Evolutionary conservation across 2,797 vertebrate species (phyloP).

Genomic region (Ctenochaetus hawaiiensis): DNA sequence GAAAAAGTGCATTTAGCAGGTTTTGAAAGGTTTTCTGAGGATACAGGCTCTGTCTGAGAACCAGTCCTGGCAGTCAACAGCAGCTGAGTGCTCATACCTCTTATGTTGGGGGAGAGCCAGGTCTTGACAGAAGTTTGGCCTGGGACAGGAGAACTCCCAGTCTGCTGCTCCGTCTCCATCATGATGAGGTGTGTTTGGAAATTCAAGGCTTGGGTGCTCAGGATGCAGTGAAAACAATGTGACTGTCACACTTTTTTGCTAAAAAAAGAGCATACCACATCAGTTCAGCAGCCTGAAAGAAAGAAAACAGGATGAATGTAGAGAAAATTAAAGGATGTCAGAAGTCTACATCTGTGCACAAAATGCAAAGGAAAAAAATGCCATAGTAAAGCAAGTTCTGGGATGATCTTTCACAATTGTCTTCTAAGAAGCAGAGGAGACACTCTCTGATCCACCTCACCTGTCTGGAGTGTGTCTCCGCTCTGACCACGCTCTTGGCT

Average conservation of each 20-base stretch:
- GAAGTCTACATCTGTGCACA: background rate
- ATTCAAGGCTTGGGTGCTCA: background rate
- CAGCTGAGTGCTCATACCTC: constrained; percentile 64
- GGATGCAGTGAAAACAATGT: constrained; percentile 30
- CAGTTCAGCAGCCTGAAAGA: background rate
- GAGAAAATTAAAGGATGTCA: background rate
- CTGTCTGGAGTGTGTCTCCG: constrained; percentile 42
- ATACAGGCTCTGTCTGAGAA: background rate
- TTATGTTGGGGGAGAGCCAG: constrained; percentile 58
- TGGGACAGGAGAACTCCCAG: constrained; percentile 50
- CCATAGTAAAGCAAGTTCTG: background rate
- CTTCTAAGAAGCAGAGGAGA: background rate
- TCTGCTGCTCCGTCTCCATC: constrained; percentile 57
- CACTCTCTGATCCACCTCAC: constrained; percentile 41
- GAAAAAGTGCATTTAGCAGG: background rate
- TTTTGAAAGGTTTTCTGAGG: background rate
- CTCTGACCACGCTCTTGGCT: constrained; percentile 29
- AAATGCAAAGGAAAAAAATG: background rate
- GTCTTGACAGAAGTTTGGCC: constrained; percentile 56
- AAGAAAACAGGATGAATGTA: background rate
- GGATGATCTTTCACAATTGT: background rate
- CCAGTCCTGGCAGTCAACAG: constrained; percentile 4
- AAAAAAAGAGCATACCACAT: background rate
- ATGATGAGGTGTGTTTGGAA: constrained; percentile 33
- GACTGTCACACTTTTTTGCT: constrained; percentile 1